These are phyloP conservation scores for Zaprionus tsacasi DNA, from an alignment of 1,140 invertebrate species.

Conservation along the genomic window DNA sequence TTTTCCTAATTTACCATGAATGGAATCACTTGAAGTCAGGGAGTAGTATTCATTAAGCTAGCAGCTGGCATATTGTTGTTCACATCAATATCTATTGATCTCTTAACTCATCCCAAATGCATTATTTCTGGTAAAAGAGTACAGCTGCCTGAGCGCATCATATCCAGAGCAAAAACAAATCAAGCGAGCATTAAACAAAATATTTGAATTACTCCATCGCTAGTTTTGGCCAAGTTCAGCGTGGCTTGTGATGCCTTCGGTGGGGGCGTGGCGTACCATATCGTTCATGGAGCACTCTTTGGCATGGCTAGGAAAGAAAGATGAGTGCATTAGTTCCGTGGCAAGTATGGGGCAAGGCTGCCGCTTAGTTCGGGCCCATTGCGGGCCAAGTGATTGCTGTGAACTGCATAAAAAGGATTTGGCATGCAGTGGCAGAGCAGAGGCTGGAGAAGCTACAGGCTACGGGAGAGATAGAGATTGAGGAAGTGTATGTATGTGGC, in stretches of 20 bases:
- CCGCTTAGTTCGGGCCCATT: conserved; percentile 40
- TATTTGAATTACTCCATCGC: conserved; percentile 1
- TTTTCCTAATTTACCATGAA: no score
- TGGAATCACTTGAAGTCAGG: not conserved
- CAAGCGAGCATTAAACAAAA: not conserved
- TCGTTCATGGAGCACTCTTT: conserved; percentile 41
- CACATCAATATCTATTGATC: not conserved
- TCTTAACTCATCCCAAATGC: not conserved
- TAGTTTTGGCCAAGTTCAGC: conserved; percentile 25
- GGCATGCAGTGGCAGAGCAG: conserved; percentile 71
- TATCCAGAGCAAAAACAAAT: not conserved
- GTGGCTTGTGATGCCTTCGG: conserved; percentile 46
- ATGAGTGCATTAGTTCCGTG: conserved; percentile 65
- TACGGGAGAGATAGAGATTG: conserved; percentile 10
- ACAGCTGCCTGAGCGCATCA: not conserved
- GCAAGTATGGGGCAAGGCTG: conserved; percentile 23
- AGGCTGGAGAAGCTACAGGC: not conserved
- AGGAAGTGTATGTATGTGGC: conserved; percentile 24
- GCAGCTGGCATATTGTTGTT: not conserved
- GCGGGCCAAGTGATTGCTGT: conserved; percentile 59
- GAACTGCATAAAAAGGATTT: conserved; percentile 78
- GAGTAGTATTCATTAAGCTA: not conserved
- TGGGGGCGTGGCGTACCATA: conserved; percentile 69
- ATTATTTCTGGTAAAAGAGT: not conserved
- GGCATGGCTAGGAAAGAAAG: conserved; percentile 36